These are phyloP conservation scores for Gracilinanus agilis DNA, from an alignment of 2,113 vertebrate genomes.

Conservation along the genomic window DNA sequence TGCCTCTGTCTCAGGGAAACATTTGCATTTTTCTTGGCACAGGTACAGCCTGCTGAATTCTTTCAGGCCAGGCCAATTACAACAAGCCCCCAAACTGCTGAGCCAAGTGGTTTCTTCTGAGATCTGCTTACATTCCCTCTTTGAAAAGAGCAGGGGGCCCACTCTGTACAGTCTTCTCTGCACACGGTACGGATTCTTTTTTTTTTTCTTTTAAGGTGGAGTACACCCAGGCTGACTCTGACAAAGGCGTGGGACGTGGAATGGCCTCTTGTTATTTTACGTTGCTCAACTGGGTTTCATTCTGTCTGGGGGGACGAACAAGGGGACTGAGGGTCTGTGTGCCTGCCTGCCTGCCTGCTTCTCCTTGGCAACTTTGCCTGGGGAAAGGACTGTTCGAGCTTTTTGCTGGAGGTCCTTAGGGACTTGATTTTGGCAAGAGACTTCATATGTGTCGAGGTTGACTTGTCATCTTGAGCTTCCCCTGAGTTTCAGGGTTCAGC, in stretches of 20 bases:
- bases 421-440: conserved; percentile 24
- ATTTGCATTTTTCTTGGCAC: conserved; percentile 85
- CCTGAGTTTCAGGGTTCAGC: conserved; percentile 11
- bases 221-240: background rate
- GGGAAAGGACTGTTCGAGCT: conserved; percentile 28
- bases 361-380: background rate
- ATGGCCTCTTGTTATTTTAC: conserved; percentile 11
- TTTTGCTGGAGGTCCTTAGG: background rate
- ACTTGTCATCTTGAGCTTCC: conserved; percentile 13
- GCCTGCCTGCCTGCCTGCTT: background rate
- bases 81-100: conserved; percentile 86
- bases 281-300: background rate
- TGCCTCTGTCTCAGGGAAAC: conserved; percentile 71
- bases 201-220: conserved; percentile 75
- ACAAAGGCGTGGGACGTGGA: background rate
- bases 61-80: conserved; percentile 88
- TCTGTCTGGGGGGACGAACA: background rate
- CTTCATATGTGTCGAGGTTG: conserved; percentile 4
- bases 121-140: conserved; percentile 85
- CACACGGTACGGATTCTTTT: conserved; percentile 50
- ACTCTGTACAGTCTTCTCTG: conserved; percentile 71
- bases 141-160: conserved; percentile 80
- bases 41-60: conserved; percentile 85
- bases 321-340: background rate
- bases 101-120: conserved; percentile 80